Base-by-base conservation (phyloP, 2,888 invertebrate genomes). In the Trichogramma evanescens region DNA sequence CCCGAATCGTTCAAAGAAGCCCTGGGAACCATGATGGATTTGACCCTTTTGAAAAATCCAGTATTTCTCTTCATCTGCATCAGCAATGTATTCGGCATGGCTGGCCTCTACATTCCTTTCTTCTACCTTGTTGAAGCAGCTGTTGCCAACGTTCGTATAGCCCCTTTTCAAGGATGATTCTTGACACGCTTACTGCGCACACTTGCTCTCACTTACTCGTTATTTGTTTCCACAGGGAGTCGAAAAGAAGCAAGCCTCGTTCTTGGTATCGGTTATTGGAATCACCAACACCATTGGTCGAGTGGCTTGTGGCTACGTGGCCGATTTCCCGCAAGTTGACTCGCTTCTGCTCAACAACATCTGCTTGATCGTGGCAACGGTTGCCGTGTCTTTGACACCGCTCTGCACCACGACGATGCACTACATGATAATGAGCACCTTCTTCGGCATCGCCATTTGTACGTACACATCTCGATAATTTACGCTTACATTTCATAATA, bases 51-150 rank as follows among this genome's bases (percentile, higher is more conserved):
- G 59, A 89, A 87, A 66, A 89, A 96, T 80, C 91, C 93, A 4
- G 91, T 93, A 61, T 93, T 97, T 79, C 87, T 94, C 82, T 81
- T 95, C 57, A 93, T 96, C 72, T 93, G 93, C 63, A 85, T 96
- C 57, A 95, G 94, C 66, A 97, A 96, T 78, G 83, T 98, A 61
- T 93, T 98, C 77, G 98, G 97, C 70, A 96, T 98, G 91, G 91
- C 96, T 57, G 97, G 97, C 66, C 86, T 97, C 58, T 96, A 96
- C 79, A 93, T 98, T 67, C 98, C 98, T 46, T 98, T 95, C 78
- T 92, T 95, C 54, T 98, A 93, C 76, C 84, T 98, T 58, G 92
- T 94, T 39, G 91, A 94, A 70, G 88, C 89, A 57, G 91, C 91
- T 8, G 82, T 79, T 62, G 77, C 82, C 59, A 86, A 88, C 72